phyloP scores from a whole-genome alignment of 1,140 invertebrate species.

The Euura lappo region DNA sequence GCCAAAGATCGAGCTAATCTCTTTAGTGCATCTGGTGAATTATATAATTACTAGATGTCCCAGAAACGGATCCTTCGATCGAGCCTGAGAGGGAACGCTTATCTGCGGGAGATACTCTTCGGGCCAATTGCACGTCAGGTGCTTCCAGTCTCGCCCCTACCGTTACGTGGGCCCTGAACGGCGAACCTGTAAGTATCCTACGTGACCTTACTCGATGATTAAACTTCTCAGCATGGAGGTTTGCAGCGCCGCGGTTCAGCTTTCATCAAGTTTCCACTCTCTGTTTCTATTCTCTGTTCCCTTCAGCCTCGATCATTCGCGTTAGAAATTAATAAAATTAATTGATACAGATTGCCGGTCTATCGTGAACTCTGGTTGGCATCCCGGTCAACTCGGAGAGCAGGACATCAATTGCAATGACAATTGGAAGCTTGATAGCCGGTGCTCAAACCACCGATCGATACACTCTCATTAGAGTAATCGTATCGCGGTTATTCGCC shows the following conservation, averaged over 20 bases:
- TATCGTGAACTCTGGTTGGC: no score
- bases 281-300: slow-evolving; percentile 10
- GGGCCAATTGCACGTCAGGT: slow-evolving; percentile 79
- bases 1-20: slow-evolving; percentile 35
- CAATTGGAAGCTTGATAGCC: no score
- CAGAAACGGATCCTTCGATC: slow-evolving; percentile 53
- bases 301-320: not conserved
- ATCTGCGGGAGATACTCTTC: slow-evolving; percentile 70
- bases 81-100: slow-evolving; percentile 48
- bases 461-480: no score
- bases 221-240: slow-evolving; percentile 32
- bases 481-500: no score
- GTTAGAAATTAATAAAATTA: no score
- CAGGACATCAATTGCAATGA: no score
- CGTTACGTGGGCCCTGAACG: slow-evolving; percentile 85
- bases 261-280: slow-evolving; percentile 10
- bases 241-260: not conserved
- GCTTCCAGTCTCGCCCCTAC: slow-evolving; percentile 76
- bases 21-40: slow-evolving; percentile 31
- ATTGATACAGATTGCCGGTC: no score
- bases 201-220: slow-evolving; percentile 50
- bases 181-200: slow-evolving; percentile 71
- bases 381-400: no score
- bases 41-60: slow-evolving; percentile 55
- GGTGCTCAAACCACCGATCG: no score